Conservation (phyloP, 2,888 invertebrate species). For the Harpalus rufipes region DNA sequence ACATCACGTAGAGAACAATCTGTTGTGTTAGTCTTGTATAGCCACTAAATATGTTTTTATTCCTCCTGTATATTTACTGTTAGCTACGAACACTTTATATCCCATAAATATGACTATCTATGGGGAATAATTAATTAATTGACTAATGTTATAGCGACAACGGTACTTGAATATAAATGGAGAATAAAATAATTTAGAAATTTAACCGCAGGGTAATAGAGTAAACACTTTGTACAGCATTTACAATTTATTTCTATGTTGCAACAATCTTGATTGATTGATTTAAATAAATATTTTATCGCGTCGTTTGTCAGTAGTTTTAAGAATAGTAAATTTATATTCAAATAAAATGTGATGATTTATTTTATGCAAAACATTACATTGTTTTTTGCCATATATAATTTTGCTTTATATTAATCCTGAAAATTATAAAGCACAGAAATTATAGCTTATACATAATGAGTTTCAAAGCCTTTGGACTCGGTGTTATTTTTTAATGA, state of each 20-base stretch:
- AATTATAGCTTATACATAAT: too few relatives aligned
- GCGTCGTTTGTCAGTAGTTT: not conserved
- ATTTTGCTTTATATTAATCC: too few relatives aligned
- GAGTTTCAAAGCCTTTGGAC: too few relatives aligned
- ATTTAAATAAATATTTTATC: not conserved
- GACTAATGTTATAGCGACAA: slow-evolving; percentile 55
- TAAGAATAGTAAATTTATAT: not conserved
- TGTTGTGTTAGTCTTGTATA: slow-evolving; percentile 48
- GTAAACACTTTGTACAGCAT: not conserved
- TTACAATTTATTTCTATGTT: slow-evolving; percentile 42
- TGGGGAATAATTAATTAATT: slow-evolving; percentile 54
- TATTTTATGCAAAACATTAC: too few relatives aligned
- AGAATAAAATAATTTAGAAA: slow-evolving; percentile 38
- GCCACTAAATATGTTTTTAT: slow-evolving; percentile 52
- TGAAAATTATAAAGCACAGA: too few relatives aligned
- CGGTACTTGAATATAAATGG: slow-evolving; percentile 53
- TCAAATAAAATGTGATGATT: too few relatives aligned
- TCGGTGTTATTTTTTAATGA: too few relatives aligned
- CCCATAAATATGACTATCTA: slow-evolving; percentile 57
- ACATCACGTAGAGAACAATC: slow-evolving; percentile 39
- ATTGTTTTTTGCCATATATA: too few relatives aligned
- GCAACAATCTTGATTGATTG: slow-evolving; percentile 29
- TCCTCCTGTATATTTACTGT: slow-evolving; percentile 57
- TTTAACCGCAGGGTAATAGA: not conserved
- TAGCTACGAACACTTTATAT: slow-evolving; percentile 51